Evolutionary conservation across 2,888 invertebrate genomes (phyloP).

Genomic region (Ennomos fuscantarius): DNA sequence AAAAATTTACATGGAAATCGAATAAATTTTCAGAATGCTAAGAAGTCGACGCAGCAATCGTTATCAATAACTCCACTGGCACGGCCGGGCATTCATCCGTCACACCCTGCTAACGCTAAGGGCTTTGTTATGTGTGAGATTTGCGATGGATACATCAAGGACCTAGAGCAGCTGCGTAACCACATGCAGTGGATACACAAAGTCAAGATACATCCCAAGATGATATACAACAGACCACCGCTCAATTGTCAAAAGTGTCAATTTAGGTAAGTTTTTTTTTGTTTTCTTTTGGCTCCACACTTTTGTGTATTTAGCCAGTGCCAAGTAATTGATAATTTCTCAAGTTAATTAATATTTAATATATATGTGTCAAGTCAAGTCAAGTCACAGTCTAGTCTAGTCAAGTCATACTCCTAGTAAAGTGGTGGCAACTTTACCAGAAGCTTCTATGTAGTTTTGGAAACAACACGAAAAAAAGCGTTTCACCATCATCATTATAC

Average conservation of each 20-base stretch:
- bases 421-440: too few relatives aligned
- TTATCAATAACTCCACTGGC: slow-evolving; percentile 96
- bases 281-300: too few relatives aligned
- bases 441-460: too few relatives aligned
- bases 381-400: neutral
- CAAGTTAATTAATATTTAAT: too few relatives aligned
- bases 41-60: slow-evolving; percentile 86
- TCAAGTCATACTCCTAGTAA: too few relatives aligned
- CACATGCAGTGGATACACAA: slow-evolving; percentile 99
- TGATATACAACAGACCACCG: slow-evolving; percentile 97
- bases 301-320: too few relatives aligned
- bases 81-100: slow-evolving; percentile 65
- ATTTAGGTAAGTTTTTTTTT: slow-evolving; percentile 78
- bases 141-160: slow-evolving; percentile 98
- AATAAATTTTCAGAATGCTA: slow-evolving; percentile 53
- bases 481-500: too few relatives aligned
- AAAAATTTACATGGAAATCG: too few relatives aligned
- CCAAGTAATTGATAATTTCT: too few relatives aligned
- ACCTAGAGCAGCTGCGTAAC: slow-evolving; percentile 96
- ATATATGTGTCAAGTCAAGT: too few relatives aligned
- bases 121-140: slow-evolving; percentile 98
- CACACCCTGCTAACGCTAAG: slow-evolving; percentile 76
- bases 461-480: too few relatives aligned
- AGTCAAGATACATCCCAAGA: slow-evolving; percentile 97
- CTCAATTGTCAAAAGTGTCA: slow-evolving; percentile 98